Percentiles rank a stretch among this genome's conserved stretches.
Evolutionary conservation across 1,140 invertebrate genomes (phyloP).

Genomic region (Tenebrio molitor): DNA sequence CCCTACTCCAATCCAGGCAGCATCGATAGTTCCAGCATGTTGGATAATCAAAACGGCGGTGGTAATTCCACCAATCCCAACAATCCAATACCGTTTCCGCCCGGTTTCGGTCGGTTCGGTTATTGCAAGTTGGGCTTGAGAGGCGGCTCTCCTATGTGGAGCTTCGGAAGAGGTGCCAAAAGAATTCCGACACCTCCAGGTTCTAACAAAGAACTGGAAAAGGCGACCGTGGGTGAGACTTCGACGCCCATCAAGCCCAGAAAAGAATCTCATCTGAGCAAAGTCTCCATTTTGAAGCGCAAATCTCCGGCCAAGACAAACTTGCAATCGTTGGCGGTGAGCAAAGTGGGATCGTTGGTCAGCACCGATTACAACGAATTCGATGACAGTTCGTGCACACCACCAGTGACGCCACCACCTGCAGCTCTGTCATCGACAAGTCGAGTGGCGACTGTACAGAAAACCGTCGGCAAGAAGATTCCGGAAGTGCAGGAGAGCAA

Average conservation of each 20-base stretch:
- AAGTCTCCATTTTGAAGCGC: constrained; percentile 72
- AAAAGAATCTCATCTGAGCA: constrained; percentile 69
- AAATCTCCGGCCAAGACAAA: constrained; percentile 70
- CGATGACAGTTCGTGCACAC: constrained; percentile 74
- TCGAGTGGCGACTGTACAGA: constrained; percentile 47
- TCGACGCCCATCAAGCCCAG: constrained; percentile 56
- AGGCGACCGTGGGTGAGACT: constrained; percentile 36
- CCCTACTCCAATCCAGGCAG: constrained; percentile 66
- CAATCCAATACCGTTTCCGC: constrained; percentile 69
- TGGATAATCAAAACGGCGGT: constrained; percentile 63
- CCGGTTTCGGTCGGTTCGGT: constrained; percentile 68
- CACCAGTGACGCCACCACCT: constrained; percentile 71
- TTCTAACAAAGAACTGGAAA: constrained; percentile 17
- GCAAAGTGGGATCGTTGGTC: constrained; percentile 72
- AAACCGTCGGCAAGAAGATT: constrained; percentile 59
- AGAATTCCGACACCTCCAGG: constrained; percentile 59
- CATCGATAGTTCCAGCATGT: constrained; percentile 48
- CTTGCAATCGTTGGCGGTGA: constrained; percentile 67
- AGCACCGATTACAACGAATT: constrained; percentile 76
- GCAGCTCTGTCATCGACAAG: constrained; percentile 53
- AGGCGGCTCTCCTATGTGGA: constrained; percentile 83
- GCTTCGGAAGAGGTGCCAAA: constrained; percentile 63
- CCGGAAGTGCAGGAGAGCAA: constrained; percentile 49
- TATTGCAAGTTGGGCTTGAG: constrained; percentile 75
- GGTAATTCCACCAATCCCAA: constrained; percentile 70